These are phyloP conservation scores for Drosophila erecta DNA, from an alignment of 1,140 invertebrate species.

Conservation along the genomic window DNA sequence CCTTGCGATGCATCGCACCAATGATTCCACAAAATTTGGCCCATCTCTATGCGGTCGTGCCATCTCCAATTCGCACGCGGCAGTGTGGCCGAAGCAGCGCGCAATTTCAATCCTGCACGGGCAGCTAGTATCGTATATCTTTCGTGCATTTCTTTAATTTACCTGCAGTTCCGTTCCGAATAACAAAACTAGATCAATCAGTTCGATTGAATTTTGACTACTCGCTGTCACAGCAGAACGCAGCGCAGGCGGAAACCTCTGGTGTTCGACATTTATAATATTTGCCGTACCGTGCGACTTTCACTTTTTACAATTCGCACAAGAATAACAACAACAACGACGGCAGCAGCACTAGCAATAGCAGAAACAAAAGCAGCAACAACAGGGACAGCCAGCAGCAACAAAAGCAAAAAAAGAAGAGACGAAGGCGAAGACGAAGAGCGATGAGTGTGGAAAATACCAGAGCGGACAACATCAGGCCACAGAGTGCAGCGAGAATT, in stretches of 20 bases:
- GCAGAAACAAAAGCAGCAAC: constrained; percentile 14
- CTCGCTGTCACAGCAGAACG: not conserved
- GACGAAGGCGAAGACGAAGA: constrained; percentile 27
- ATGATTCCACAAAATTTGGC: constrained; percentile 7
- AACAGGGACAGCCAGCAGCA: constrained; percentile 14
- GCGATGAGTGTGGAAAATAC: constrained; percentile 44
- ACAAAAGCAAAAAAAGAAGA: constrained; percentile 14
- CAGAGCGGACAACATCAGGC: constrained; percentile 28
- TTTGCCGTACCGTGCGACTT: constrained; percentile 27
- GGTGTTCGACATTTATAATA: constrained; percentile 4
- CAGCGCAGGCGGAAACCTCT: not conserved
- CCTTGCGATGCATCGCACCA: not conserved
- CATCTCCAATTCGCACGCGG: not conserved
- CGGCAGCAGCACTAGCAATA: not conserved
- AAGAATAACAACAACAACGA: constrained; percentile 37
- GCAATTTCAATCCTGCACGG: constrained; percentile 1
- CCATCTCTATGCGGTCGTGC: not conserved
- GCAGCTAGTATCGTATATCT: constrained; percentile 34
- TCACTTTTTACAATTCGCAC: constrained; percentile 45
- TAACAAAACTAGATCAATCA: constrained; percentile 29
- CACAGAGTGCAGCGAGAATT: constrained; percentile 26
- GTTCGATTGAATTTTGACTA: not conserved
- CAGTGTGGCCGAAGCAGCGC: constrained; percentile 9
- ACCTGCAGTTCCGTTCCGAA: constrained; percentile 33
- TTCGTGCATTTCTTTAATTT: constrained; percentile 46